A percentile compares a stretch with the other conserved stretches of the same genome.
phyloP scores from a whole-genome alignment of 2,113 vertebrate genomes.

The Raja brachyura region DNA sequence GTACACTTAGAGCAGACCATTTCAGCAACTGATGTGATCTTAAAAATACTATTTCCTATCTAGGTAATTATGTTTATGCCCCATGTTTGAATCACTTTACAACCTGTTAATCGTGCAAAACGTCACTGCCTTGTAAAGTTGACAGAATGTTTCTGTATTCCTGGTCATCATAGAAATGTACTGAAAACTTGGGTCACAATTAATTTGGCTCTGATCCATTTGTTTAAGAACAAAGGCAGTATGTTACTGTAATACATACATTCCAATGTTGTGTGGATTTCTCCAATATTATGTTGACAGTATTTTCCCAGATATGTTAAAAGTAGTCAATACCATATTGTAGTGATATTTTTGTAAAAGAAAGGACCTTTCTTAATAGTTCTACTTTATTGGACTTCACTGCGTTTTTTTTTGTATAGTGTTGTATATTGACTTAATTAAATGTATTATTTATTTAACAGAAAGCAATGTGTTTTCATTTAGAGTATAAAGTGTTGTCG shows the following conservation, averaged over 20 bases:
- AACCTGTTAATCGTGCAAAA: background rate
- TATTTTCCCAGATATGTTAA: constrained; percentile 39
- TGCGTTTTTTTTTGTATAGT: constrained; percentile 37
- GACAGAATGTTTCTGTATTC: background rate
- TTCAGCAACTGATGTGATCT: background rate
- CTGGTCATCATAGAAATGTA: background rate
- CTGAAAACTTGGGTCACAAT: background rate
- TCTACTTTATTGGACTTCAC: constrained; percentile 40
- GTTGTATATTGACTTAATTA: constrained; percentile 41
- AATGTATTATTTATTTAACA: constrained; percentile 41
- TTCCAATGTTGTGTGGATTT: constrained; percentile 28
- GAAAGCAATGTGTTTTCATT: constrained; percentile 36
- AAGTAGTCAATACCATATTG: constrained; percentile 38
- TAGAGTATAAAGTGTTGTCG: background rate
- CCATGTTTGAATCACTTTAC: background rate
- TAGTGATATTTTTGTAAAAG: constrained; percentile 40
- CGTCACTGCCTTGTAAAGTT: background rate
- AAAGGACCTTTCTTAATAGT: constrained; percentile 39
- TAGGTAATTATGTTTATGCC: background rate
- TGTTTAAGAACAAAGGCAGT: constrained; percentile 5
- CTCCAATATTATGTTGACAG: constrained; percentile 33
- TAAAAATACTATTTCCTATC: background rate
- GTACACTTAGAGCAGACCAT: background rate
- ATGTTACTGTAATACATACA: constrained; percentile 12
- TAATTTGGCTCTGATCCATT: background rate